A percentile compares a stretch with the other conserved stretches of the same genome.
These are phyloP conservation scores for Coronaproctus castanopsis DNA, from an alignment of 2,888 invertebrate species.

Conservation along the genomic window DNA sequence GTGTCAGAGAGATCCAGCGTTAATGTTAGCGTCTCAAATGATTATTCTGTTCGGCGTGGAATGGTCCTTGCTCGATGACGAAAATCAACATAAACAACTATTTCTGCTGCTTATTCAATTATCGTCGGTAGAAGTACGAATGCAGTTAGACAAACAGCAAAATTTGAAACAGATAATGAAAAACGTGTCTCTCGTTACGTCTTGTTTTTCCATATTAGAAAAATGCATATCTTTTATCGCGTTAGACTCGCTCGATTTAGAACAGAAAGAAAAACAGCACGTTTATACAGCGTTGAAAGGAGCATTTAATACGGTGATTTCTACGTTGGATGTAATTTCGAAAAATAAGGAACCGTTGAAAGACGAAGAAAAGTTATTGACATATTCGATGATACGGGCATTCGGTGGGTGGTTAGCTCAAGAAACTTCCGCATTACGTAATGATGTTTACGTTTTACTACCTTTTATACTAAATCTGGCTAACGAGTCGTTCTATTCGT, in stretches of 20 bases:
- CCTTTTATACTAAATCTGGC: constrained; percentile 61
- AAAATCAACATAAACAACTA: constrained; percentile 54
- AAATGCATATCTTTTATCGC: constrained; percentile 57
- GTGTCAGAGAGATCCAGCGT: constrained; percentile 69
- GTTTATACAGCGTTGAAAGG: constrained; percentile 75
- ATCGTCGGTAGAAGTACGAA: constrained; percentile 77
- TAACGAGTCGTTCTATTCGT: constrained; percentile 62
- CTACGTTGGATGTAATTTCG: constrained; percentile 48
- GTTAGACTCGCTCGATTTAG: constrained; percentile 59
- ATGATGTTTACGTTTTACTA: constrained; percentile 56
- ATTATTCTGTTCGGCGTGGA: constrained; percentile 64
- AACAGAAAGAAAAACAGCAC: constrained; percentile 76
- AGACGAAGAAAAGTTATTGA: constrained; percentile 49
- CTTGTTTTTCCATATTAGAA: constrained; percentile 65
- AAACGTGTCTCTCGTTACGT: constrained; percentile 55
- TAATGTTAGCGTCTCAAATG: constrained; percentile 60
- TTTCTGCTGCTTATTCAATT: constrained; percentile 68
- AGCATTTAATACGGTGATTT: constrained; percentile 62
- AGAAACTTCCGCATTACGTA: constrained; percentile 70
- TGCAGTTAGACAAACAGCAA: constrained; percentile 67
- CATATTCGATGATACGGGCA: constrained; percentile 67
- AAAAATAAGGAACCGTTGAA: constrained; percentile 47
- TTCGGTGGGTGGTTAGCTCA: constrained; percentile 77
- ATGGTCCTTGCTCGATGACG: constrained; percentile 54
- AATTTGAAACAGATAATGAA: constrained; percentile 55